Base-by-base conservation (phyloP, 2,888 invertebrate genomes). In the Drymonia ruficornis region DNA sequence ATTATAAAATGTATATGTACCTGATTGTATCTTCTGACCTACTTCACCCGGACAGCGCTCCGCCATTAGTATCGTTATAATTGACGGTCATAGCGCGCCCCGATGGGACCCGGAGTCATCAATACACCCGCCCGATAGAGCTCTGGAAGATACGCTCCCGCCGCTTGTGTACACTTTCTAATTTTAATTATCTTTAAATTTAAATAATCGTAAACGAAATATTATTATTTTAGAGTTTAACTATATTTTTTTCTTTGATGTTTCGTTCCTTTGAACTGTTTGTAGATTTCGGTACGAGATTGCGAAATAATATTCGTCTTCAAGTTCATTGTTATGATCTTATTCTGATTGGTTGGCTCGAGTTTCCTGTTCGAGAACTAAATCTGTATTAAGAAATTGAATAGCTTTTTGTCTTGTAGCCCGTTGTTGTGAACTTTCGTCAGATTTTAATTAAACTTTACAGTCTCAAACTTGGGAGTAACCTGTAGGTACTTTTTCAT, bases 381-480 rank as follows among this genome's bases (percentile, higher is more conserved):
- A 55, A 55, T 53, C 51, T 55, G 12, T 47, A 52, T 60, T 57
- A 34, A 61, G 56, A 38, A 50, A 58, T 55, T 49, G 46, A 44
- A 56, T 60, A 57, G 53, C 45, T 57, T 64, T 61, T 56, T 54
- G 55, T 59, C 42, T 58, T 54, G 48, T 50, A 44, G 38, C 45
- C 44, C 40, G 54, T 57, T 59, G 38, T 53, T 61, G 55, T 59
- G 56, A 9, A 61, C 47, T 58, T 53, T 50, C 50, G 59, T 59
- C 61, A 58, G 54, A 59, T 61, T 63, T 63, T 72, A 72, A 62
- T 70, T 69, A 63, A 69, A 63, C 43, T 65, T 67, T 48, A 52
- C 34, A 58, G 52, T 61, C 58, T 52, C 12, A 28, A 68, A 68
- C 46, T 72, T 59, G 18, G 45, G 38, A 50, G 51, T 49, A 59